Conservation (phyloP, 2,113 vertebrate genomes). For the Barnardius zonarius region DNA sequence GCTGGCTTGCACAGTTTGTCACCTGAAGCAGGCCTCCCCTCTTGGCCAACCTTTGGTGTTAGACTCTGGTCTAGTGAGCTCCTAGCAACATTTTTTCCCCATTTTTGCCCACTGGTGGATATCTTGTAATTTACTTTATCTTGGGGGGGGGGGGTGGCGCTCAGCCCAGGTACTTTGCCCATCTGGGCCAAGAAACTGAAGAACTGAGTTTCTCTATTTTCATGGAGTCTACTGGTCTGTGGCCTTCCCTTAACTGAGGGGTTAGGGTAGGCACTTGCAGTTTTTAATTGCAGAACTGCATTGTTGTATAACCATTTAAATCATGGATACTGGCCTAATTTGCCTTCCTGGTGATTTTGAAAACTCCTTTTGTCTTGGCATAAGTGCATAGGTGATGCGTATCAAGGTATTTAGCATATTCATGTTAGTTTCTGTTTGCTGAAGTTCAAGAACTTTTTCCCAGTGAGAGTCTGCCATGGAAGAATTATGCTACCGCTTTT, state of each 20-base stretch:
- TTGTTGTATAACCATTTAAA: background rate
- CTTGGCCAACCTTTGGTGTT: background rate
- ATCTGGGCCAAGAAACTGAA: background rate
- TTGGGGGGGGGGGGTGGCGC: background rate
- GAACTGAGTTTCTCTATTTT: background rate
- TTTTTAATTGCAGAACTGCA: background rate
- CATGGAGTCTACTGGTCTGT: background rate
- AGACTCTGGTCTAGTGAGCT: background rate
- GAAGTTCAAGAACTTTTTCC: background rate
- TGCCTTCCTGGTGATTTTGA: background rate
- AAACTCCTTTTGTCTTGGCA: background rate
- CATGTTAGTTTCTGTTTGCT: background rate
- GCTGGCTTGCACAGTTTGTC: background rate
- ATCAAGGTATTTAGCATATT: background rate
- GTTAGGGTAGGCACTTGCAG: background rate
- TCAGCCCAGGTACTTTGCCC: background rate
- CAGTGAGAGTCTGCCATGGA: background rate
- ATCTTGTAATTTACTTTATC: background rate
- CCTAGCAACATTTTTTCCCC: background rate
- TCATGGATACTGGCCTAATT: background rate
- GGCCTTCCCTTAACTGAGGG: background rate
- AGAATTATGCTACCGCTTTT: background rate
- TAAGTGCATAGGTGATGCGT: background rate
- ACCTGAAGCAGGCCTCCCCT: background rate
- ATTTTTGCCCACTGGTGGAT: background rate